Percentiles rank a stretch among this genome's conserved stretches.
phyloP scores from a whole-genome alignment of 2,888 invertebrate species.

The Ormyrus labotus region DNA sequence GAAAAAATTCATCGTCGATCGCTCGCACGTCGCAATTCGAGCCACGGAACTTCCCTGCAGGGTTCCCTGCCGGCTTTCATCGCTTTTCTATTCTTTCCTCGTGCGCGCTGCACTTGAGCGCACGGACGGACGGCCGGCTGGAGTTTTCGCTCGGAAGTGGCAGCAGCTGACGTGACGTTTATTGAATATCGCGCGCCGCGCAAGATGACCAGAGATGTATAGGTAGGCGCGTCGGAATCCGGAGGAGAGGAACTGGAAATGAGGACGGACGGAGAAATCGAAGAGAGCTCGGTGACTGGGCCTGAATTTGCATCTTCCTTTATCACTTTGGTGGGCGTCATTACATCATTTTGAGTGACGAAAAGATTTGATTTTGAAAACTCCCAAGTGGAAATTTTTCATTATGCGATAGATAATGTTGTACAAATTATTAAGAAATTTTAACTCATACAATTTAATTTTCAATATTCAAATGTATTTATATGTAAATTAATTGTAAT shows the following conservation, averaged over 20 bases:
- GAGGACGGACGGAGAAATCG: background rate
- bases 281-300: no score
- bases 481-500: no score
- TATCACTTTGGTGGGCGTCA: no score
- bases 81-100: conserved; percentile 20
- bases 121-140: no score
- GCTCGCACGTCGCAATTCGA: conserved; percentile 30
- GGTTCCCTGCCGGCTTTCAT: conserved; percentile 4
- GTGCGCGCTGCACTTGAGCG: background rate
- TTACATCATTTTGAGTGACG: no score
- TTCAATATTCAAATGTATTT: no score
- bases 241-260: background rate
- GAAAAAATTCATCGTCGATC: conserved; percentile 38
- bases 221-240: background rate
- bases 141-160: conserved; percentile 13
- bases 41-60: background rate
- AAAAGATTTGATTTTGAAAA: no score
- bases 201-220: conserved; percentile 14
- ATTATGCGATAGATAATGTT: no score
- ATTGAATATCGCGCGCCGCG: conserved; percentile 51
- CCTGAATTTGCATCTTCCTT: no score
- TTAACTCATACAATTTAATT: no score
- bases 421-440: no score
- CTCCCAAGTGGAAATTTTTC: no score
- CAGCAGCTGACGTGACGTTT: conserved; percentile 54